Base-by-base conservation (phyloP, 2,888 invertebrate genomes). In the Polyploca ridens region DNA sequence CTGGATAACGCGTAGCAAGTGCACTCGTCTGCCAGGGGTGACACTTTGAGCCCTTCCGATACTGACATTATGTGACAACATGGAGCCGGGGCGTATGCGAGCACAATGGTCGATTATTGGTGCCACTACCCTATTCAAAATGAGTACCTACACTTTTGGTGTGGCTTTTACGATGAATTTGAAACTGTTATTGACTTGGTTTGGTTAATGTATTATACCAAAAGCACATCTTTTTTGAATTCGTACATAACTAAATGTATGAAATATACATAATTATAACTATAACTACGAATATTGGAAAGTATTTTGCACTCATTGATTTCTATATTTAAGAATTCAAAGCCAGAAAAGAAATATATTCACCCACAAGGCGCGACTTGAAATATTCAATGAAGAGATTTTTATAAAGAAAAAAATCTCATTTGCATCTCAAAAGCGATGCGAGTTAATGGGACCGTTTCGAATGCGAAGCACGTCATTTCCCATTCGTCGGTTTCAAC, bases 391-490 rank as follows among this genome's bases (percentile, higher is more conserved):
- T 91, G 90, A 89, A 87, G 88, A 90, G 88, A 86, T 90, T 91
- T 90, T 88, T 87, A 87, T 81, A 86, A 86, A 85, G 87, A 88
- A 88, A 87, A 91, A 90, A 89, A 82, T 83, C 81, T 84, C 78
- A 93, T 93, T 93, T 93, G 88, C 93, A 93, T 93, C 81, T 93
- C 93, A 93, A 93, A 90, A 90, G 92, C 90, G 80, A 84, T 80
- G 90, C 78, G 86, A 90, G 89, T 90, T 92, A 91, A 93, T 91
- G 87, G 90, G 83, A 76, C 75, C 84, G 84, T 84, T 92, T 83
- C 76, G 79, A 85, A 93, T 92, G 89, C 93, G 81, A 79, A 81
- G 85, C 93, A 91, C 93, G 90, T 88, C 85, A 85, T 77, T 87
- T 83, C 83, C 83, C 82, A 88, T 88, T 89, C 88, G 84, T 78